A percentile compares a stretch with the other conserved stretches of the same genome.
phyloP scores from a whole-genome alignment of 2,888 invertebrate genomes.

The Caenorhabditis sinica region DNA sequence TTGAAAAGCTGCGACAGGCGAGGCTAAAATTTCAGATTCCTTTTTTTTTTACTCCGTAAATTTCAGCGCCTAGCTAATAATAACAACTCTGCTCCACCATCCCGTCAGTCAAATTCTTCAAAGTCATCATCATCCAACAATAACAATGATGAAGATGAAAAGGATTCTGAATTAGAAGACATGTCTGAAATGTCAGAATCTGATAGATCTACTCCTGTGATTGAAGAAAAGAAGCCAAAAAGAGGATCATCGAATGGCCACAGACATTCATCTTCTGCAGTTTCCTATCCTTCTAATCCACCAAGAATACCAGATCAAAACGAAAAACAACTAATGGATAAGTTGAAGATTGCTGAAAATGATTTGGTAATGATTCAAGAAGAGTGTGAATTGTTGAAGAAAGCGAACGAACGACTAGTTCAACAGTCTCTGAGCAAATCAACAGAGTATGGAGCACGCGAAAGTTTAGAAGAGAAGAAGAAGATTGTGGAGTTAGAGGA shows the following conservation, averaged over 20 bases:
- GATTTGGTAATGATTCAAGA: slow-evolving; percentile 67
- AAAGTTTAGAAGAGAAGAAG: slow-evolving; percentile 73
- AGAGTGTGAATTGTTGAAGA: slow-evolving; percentile 76
- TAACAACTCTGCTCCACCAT: slow-evolving; percentile 27
- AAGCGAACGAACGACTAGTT: slow-evolving; percentile 78
- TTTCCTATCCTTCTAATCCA: not conserved
- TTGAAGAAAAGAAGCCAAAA: slow-evolving; percentile 30
- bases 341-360: slow-evolving; percentile 62
- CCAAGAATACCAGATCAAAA: slow-evolving; percentile 37
- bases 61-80: not conserved
- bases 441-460: slow-evolving; percentile 61
- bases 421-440: slow-evolving; percentile 70
- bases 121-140: slow-evolving; percentile 45
- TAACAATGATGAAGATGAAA: slow-evolving; percentile 48
- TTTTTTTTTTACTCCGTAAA: not conserved
- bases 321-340: slow-evolving; percentile 48
- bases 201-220: slow-evolving; percentile 40
- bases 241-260: slow-evolving; percentile 23
- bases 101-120: slow-evolving; percentile 44
- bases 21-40: too few relatives aligned
- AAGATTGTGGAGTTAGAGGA: slow-evolving; percentile 69
- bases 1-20: slow-evolving; percentile 68
- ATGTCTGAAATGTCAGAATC: slow-evolving; percentile 53
- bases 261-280: not conserved
- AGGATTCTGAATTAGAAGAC: slow-evolving; percentile 40